Evolutionary conservation across 1,140 invertebrate species (phyloP).

Genomic region (Nilaparvata lugens): DNA sequence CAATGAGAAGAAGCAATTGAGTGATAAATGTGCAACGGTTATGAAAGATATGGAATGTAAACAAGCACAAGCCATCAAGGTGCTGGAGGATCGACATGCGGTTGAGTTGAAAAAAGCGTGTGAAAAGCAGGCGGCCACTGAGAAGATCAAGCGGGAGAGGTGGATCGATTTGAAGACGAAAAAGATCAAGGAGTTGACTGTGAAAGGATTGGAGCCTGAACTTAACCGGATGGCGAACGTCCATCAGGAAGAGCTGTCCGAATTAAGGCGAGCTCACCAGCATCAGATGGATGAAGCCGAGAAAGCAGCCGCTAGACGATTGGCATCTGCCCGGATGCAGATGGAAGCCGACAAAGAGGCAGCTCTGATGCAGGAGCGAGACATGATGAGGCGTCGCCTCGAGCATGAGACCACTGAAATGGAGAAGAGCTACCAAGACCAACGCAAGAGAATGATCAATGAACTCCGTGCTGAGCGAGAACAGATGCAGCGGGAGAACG

Average conservation of each 20-base stretch:
- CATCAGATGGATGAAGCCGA: conserved; percentile 48
- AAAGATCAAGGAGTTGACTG: conserved; percentile 64
- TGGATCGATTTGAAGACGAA: conserved; percentile 60
- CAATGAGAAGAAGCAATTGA: conserved; percentile 52
- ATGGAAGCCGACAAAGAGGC: conserved; percentile 40
- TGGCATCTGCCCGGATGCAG: conserved; percentile 39
- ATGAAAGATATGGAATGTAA: conserved; percentile 44
- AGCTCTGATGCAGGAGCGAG: conserved; percentile 40
- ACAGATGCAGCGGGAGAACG: conserved; percentile 33
- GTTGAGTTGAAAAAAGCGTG: conserved; percentile 52
- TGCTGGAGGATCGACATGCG: conserved; percentile 49
- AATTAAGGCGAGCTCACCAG: conserved; percentile 48
- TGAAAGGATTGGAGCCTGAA: conserved; percentile 63
- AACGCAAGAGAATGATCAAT: conserved; percentile 38
- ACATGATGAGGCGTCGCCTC: conserved; percentile 33
- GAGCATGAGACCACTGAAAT: conserved; percentile 45
- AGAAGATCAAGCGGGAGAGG: conserved; percentile 52
- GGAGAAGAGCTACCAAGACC: conserved; percentile 42
- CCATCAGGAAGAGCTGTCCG: conserved; percentile 48
- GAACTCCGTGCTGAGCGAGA: conserved; percentile 42
- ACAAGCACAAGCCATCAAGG: conserved; percentile 43
- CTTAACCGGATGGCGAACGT: conserved; percentile 51
- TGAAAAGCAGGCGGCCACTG: conserved; percentile 51
- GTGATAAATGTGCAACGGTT: conserved; percentile 52
- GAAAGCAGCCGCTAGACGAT: conserved; percentile 40